Evolutionary conservation across 2,113 vertebrate species (phyloP).

Genomic region (Eleginops maclovinus): DNA sequence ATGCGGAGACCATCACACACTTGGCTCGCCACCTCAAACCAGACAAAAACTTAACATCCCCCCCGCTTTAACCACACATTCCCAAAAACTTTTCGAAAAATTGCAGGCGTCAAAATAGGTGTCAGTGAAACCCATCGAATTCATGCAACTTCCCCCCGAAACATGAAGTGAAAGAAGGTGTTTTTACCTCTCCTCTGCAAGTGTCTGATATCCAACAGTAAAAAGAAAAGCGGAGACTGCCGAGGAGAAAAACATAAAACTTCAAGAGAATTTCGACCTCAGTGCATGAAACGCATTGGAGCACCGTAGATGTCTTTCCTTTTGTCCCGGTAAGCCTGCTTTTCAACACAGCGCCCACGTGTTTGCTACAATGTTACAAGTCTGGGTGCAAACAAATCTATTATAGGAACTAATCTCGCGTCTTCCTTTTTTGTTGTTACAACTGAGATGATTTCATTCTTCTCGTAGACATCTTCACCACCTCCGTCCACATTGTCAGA

Average conservation of each 20-base stretch:
- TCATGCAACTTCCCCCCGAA: conserved; percentile 60
- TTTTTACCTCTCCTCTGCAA: conserved; percentile 84
- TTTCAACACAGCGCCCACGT: conserved; percentile 76
- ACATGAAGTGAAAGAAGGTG: conserved; percentile 56
- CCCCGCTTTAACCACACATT: conserved; percentile 79
- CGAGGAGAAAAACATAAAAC: conserved; percentile 85
- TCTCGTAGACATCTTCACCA: conserved; percentile 90
- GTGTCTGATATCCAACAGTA: conserved; percentile 84
- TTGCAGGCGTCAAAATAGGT: conserved; percentile 75
- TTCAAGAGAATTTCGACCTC: conserved; percentile 87
- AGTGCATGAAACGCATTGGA: conserved; percentile 83
- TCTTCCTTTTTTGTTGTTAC: conserved; percentile 87
- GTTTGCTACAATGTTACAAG: conserved; percentile 77
- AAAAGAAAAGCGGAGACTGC: conserved; percentile 82
- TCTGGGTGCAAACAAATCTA: conserved; percentile 81
- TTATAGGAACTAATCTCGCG: conserved; percentile 80
- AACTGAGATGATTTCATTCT: conserved; percentile 89
- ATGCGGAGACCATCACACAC: conserved; percentile 79
- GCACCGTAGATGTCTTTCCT: conserved; percentile 79
- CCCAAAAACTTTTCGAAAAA: conserved; percentile 80
- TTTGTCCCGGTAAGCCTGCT: conserved; percentile 78
- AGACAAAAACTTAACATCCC: conserved; percentile 81
- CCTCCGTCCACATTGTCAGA: conserved; percentile 91
- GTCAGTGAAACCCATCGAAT: conserved; percentile 68
- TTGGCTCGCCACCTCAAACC: conserved; percentile 76